Percentiles rank a stretch among this genome's conserved stretches.
Conservation (phyloP, 2,113 vertebrate genomes). For the Ellobius talpinus region DNA sequence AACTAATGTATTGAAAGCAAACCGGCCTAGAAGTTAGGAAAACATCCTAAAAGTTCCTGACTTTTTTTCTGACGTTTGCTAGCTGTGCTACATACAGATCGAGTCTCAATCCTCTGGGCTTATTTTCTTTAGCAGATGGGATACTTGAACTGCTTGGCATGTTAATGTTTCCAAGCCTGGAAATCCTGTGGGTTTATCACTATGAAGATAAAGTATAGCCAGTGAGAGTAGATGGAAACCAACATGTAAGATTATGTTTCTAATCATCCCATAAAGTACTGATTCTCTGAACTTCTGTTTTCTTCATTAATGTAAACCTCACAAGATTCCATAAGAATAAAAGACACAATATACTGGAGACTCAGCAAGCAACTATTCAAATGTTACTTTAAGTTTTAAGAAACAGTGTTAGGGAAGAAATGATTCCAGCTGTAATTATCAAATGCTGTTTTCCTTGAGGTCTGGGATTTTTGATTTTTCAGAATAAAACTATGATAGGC, state of each 20-base stretch:
- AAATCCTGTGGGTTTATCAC: not conserved
- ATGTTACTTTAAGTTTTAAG: slow-evolving; percentile 52
- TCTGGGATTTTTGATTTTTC: not conserved
- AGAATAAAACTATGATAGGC: not conserved
- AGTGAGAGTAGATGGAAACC: slow-evolving; percentile 28
- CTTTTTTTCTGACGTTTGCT: not conserved
- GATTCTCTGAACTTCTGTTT: not conserved
- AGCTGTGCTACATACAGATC: not conserved
- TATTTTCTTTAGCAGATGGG: not conserved
- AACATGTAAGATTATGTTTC: slow-evolving; percentile 47
- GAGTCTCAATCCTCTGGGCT: not conserved
- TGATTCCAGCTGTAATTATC: slow-evolving; percentile 35
- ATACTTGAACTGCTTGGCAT: not conserved
- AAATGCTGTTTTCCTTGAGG: slow-evolving; percentile 22
- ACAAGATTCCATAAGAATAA: slow-evolving; percentile 13
- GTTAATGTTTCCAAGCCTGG: not conserved
- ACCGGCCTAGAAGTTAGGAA: not conserved
- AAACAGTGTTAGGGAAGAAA: slow-evolving; percentile 9
- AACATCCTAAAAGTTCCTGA: not conserved
- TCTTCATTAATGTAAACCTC: not conserved
- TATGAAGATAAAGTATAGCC: slow-evolving; percentile 23
- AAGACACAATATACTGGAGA: not conserved
- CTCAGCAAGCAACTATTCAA: slow-evolving; percentile 5
- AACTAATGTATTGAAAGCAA: not conserved
- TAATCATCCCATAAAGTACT: not conserved